Conservation (phyloP, 1,140 invertebrate genomes). For the Aphidius gifuensis region DNA sequence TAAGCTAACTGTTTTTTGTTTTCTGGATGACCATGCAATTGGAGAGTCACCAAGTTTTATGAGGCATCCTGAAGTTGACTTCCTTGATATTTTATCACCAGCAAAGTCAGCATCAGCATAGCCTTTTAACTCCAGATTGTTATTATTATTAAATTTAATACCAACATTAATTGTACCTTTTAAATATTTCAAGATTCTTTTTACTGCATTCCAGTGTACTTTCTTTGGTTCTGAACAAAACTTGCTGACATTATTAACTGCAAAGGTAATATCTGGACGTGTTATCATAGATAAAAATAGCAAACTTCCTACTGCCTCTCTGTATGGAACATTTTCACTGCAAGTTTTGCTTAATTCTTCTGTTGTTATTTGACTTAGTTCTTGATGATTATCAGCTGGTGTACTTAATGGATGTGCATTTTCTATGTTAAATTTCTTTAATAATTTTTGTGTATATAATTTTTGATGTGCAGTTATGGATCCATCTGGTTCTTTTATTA, state of each 20-base stretch:
- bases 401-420: not conserved
- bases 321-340: constrained; percentile 37
- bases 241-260: constrained; percentile 29
- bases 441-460: constrained; percentile 39
- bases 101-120: constrained; percentile 49
- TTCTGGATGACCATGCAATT: constrained; percentile 46
- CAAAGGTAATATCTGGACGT: constrained; percentile 41
- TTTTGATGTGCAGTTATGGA: constrained; percentile 37
- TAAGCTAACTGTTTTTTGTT: constrained; percentile 48
- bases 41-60: constrained; percentile 35
- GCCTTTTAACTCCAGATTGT: constrained; percentile 17
- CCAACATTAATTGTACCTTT: not conserved
- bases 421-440: constrained; percentile 32
- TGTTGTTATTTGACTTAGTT: not conserved
- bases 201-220: constrained; percentile 35
- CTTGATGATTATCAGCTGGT: constrained; percentile 1
- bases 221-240: constrained; percentile 27
- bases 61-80: constrained; percentile 36
- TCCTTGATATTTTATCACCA: constrained; percentile 27
- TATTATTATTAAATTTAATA: constrained; percentile 10
- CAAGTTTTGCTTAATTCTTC: constrained; percentile 34
- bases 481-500: constrained; percentile 24
- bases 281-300: constrained; percentile 39
- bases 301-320: constrained; percentile 37
- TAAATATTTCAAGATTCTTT: constrained; percentile 38